These are phyloP conservation scores for Gymnocypris eckloni DNA, from an alignment of 2,797 vertebrate genomes.

Conservation along the genomic window DNA sequence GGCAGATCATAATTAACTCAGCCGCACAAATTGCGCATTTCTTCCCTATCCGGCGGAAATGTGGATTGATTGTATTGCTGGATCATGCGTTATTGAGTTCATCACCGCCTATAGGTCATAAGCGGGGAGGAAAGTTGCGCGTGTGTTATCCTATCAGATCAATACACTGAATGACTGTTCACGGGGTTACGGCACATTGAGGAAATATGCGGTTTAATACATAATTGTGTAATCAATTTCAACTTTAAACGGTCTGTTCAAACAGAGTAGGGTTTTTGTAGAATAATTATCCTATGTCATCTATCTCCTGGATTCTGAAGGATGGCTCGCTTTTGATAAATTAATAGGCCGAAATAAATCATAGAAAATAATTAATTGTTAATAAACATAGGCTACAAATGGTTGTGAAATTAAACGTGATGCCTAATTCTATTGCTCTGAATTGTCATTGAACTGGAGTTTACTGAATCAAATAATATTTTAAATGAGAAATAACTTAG, in stretches of 20 bases:
- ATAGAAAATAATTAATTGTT: neutral
- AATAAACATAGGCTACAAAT: neutral
- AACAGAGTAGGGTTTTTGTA: neutral
- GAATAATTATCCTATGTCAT: neutral
- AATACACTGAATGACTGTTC: slow-evolving; percentile 40
- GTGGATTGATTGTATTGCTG: slow-evolving; percentile 72
- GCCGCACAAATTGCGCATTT: slow-evolving; percentile 58
- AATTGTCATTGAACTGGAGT: neutral
- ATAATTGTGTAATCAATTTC: slow-evolving; percentile 34
- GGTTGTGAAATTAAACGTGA: neutral
- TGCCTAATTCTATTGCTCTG: neutral
- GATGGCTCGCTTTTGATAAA: neutral
- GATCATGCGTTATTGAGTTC: slow-evolving; percentile 64
- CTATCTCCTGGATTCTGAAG: neutral
- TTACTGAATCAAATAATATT: neutral
- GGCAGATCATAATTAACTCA: slow-evolving; percentile 73
- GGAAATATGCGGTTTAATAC: slow-evolving; percentile 43
- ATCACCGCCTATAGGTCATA: slow-evolving; percentile 57
- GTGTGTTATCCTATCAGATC: slow-evolving; percentile 44
- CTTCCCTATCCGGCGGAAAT: slow-evolving; percentile 67
- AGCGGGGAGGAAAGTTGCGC: slow-evolving; percentile 41
- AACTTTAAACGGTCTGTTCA: slow-evolving; percentile 18
- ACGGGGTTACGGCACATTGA: neutral
- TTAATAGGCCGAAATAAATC: neutral
- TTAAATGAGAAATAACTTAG: neutral